These are phyloP conservation scores for Nezara viridula DNA, from an alignment of 2,888 invertebrate species.

Conservation along the genomic window DNA sequence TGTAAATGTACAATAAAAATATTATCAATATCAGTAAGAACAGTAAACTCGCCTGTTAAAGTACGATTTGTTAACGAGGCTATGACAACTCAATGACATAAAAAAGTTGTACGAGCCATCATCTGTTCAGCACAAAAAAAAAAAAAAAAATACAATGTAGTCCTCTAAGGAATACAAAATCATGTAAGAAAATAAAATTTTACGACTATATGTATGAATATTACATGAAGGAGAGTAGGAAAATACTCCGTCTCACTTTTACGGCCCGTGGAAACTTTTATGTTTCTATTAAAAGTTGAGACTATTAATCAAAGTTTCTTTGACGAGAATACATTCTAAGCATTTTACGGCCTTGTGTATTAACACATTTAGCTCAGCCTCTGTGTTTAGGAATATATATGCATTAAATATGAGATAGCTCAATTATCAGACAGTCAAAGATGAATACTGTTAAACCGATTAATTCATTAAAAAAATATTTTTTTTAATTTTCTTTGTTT, in stretches of 20 bases:
- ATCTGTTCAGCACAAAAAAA: not conserved
- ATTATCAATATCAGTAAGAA: too few species aligned
- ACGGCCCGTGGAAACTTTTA: not conserved
- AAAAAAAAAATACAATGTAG: not conserved
- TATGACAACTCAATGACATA: not conserved
- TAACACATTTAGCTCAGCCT: not conserved
- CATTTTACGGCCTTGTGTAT: slow-evolving; percentile 1
- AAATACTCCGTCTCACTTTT: slow-evolving; percentile 28
- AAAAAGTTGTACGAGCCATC: not conserved
- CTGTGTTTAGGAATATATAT: not conserved
- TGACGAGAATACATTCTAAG: not conserved
- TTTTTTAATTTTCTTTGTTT: too few species aligned
- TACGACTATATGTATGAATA: slow-evolving; percentile 18
- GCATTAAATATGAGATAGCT: not conserved
- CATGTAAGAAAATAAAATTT: slow-evolving; percentile 45
- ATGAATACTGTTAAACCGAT: not conserved
- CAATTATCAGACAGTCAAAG: not conserved
- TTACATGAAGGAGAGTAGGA: slow-evolving; percentile 33
- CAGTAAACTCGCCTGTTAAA: too few species aligned
- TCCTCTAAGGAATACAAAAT: not conserved
- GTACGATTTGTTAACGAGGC: not conserved
- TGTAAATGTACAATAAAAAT: too few species aligned
- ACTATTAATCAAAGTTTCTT: slow-evolving; percentile 45
- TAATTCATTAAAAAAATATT: not conserved
- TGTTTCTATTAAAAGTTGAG: slow-evolving; percentile 44